Evolutionary conservation across 1,140 invertebrate genomes (phyloP), one percentile per base, ranked within the genome.

Genomic region (Zelostemma sp.): DNA sequence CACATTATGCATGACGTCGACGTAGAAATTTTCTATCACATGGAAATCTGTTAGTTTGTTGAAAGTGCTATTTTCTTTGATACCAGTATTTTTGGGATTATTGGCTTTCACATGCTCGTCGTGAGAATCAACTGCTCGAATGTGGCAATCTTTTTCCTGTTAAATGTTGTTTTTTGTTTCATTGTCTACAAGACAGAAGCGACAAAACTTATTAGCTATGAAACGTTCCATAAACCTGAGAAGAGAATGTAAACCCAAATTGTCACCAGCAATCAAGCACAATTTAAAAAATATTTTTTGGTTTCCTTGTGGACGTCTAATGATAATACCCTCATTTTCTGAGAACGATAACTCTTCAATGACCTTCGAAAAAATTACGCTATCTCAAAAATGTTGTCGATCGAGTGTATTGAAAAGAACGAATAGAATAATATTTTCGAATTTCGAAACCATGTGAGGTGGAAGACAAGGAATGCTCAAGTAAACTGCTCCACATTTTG

Each of bases 391-490:
- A 14, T 38, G 16, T 18, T 56, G 73, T 33, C 73, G 48, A 62
- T 81, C 69, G 21, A 63, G 17, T 6, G 75, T 41, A 48, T 78
- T 53, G 46, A 78, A 78, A 14, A 81, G 31, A 46, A 58, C 11
- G 41, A 60, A 54, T 14, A 79, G 16, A 67, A 79, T 78, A 48
- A 80, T 78, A 49, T 78, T 72, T 38, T 76, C 58, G 25, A 80
- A 16, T 69, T 71, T 63, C 6, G 65, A 63, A 16, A 35, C 49
- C 31, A 70, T 25, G 21, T 76, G 47, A 19, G 67, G 60, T 50
- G 78, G 76, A 9, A 80, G 55, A 60, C 72, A 74, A 12, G 75
- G 62, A 46, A 81, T 66, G 21, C 60, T 73, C 49, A 71, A 40
- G 60, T 80, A 77, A 16, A 78, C 62, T 15, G 51, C 73, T 25